Percentiles rank a stretch among this genome's conserved stretches.
phyloP scores from a whole-genome alignment of 2,797 vertebrate genomes.

The Chelonia mydas region DNA sequence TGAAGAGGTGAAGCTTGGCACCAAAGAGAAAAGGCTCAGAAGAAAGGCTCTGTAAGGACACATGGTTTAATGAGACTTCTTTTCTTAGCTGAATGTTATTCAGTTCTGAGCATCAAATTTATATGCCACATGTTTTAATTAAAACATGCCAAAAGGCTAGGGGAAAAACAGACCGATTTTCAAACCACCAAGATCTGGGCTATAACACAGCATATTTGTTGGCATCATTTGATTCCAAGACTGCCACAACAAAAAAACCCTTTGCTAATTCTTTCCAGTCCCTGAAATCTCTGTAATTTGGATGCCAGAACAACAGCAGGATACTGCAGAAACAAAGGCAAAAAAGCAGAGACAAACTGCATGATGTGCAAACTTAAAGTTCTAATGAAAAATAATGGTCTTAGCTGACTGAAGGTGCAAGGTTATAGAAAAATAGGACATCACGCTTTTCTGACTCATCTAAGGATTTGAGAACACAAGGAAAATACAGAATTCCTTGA shows the following conservation, averaged over 20 bases:
- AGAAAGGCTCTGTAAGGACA: conserved; percentile 33
- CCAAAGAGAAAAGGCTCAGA: neutral
- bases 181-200: neutral
- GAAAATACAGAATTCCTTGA: neutral
- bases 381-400: neutral
- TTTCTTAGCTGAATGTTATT: conserved; percentile 45
- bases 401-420: neutral
- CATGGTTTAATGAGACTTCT: conserved; percentile 50
- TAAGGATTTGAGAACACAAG: neutral
- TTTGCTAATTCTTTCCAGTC: no score
- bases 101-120: neutral
- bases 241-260: neutral
- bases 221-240: neutral
- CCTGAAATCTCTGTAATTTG: neutral
- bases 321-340: neutral
- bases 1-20: neutral
- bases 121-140: conserved; percentile 17
- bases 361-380: neutral
- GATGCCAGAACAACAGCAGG: neutral
- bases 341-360: neutral
- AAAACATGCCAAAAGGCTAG: conserved; percentile 35
- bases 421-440: neutral
- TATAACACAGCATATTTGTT: neutral
- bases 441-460: no score
- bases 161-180: conserved; percentile 18